Percentiles rank a stretch among this genome's conserved stretches.
Evolutionary conservation across 2,113 vertebrate genomes (phyloP).

Genomic region (Thamnophis sirtalis): DNA sequence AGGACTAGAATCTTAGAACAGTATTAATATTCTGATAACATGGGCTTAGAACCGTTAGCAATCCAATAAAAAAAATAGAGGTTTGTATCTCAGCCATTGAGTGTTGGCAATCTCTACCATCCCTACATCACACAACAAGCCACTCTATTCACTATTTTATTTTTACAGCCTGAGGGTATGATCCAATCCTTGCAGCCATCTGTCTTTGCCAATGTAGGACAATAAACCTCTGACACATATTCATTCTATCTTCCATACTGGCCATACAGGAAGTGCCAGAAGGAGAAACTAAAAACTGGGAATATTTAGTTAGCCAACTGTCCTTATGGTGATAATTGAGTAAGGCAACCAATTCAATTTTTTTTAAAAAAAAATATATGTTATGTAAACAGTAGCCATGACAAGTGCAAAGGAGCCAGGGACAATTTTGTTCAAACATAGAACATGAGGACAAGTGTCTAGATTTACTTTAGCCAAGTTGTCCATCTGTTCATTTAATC

Average conservation of each 20-base stretch:
- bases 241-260: conserved; percentile 5
- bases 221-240: conserved; percentile 29
- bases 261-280: conserved; percentile 3
- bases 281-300: conserved; percentile 38
- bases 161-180: conserved; percentile 20
- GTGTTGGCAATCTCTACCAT: background rate
- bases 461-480: conserved; percentile 23
- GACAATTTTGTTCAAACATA: conserved; percentile 28
- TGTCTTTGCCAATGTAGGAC: conserved; percentile 20
- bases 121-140: conserved; percentile 26
- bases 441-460: conserved; percentile 19
- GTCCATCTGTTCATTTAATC: conserved; percentile 26
- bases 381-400: conserved; percentile 30
- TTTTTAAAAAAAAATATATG: background rate
- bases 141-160: background rate
- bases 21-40: background rate
- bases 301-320: conserved; percentile 27
- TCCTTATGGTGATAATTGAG: conserved; percentile 31
- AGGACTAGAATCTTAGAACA: background rate
- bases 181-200: conserved; percentile 3
- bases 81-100: background rate
- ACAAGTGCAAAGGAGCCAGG: conserved; percentile 23
- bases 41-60: background rate
- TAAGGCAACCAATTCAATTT: conserved; percentile 11
- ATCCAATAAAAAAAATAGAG: background rate